Evolutionary conservation across 2,888 invertebrate species (phyloP).

Genomic region (Lycocerus yunnanus): DNA sequence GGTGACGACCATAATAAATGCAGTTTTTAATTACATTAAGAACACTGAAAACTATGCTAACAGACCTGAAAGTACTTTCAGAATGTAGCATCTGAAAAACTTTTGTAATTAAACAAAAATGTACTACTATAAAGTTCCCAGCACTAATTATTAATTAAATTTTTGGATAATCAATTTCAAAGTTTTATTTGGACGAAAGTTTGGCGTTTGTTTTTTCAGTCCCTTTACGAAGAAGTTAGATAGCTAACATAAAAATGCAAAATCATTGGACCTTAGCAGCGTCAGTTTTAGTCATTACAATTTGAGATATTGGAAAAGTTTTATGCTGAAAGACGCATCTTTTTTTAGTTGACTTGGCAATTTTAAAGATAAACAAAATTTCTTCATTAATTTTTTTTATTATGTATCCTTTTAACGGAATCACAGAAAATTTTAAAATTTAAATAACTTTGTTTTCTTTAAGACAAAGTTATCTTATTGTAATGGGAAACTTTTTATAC

Average conservation of each 20-base stretch:
- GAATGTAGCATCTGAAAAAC: neutral
- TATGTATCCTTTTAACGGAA: neutral
- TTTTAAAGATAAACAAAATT: neutral
- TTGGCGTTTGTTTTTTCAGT: neutral
- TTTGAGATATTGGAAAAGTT: slow-evolving; percentile 3
- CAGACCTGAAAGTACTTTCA: neutral
- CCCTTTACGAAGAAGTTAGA: neutral
- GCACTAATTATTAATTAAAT: neutral
- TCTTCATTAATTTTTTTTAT: neutral
- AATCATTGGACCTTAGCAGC: slow-evolving; percentile 1
- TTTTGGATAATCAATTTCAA: neutral
- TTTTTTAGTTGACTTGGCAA: neutral
- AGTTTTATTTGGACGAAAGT: neutral
- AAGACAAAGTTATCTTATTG: neutral
- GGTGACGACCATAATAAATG: neutral
- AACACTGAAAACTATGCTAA: too few species aligned
- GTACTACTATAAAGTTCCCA: neutral
- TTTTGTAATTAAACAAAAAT: neutral
- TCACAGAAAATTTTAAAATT: neutral
- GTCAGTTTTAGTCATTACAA: neutral
- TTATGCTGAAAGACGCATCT: neutral
- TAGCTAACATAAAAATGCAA: neutral
- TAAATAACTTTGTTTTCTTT: neutral
- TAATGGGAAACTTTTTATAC: neutral
- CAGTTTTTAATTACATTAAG: too few species aligned